A percentile compares a stretch with the other conserved stretches of the same genome.
Evolutionary conservation across 2,888 invertebrate species (phyloP).

Genomic region (Ernsta delagoae): DNA sequence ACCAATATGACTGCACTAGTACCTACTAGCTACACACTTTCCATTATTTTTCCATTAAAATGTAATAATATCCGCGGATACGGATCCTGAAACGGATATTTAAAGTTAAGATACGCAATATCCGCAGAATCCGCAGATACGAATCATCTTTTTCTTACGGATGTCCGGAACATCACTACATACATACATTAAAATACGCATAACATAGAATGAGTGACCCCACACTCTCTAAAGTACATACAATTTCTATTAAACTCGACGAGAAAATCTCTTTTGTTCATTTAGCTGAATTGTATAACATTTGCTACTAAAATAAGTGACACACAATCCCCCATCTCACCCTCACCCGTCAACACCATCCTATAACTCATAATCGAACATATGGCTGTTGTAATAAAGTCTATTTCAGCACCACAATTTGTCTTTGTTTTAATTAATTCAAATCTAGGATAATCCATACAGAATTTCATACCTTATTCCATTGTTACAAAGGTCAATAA

Average conservation of each 20-base stretch:
- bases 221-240: background rate
- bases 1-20: too few species aligned
- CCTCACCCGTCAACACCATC: background rate
- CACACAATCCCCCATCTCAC: constrained; percentile 19
- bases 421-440: constrained; percentile 19
- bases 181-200: too few species aligned
- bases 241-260: background rate
- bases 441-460: constrained; percentile 25
- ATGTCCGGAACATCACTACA: too few species aligned
- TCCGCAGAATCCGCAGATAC: too few species aligned
- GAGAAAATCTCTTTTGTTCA: constrained; percentile 3
- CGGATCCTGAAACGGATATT: too few species aligned
- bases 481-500: constrained; percentile 13
- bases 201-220: background rate
- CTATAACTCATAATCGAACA: background rate
- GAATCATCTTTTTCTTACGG: too few species aligned
- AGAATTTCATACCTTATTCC: constrained; percentile 12
- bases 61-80: too few species aligned
- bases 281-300: constrained; percentile 12
- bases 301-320: constrained; percentile 19
- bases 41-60: too few species aligned
- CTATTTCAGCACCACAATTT: background rate
- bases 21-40: too few species aligned
- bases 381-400: background rate
- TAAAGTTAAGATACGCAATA: too few species aligned